Base-by-base conservation (phyloP, 1,140 invertebrate species). In the Calycopis cecrops region DNA sequence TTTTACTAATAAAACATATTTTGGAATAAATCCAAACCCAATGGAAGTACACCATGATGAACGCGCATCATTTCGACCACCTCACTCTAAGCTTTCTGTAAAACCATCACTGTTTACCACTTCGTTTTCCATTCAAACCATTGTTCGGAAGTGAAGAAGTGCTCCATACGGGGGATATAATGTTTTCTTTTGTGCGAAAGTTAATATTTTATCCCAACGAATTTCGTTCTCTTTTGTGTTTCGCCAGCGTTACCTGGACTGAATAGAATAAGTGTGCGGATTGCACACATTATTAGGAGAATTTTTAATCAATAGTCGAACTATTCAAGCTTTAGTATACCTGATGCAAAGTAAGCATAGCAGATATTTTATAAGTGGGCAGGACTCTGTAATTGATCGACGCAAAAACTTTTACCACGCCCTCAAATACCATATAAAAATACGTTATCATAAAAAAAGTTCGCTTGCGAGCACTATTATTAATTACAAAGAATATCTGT, bases 191-290 rank as follows among this genome's bases (percentile, higher is more conserved):
- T 87, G 84, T 87, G 59, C 56, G 66, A 73, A 81, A 87, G 84
- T 84, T 87, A 87, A 87, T 87, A 87, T 85, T 86, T 83, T 82
- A 83, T 79, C 71, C 64, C 73, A 77, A 83, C 71, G 70, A 83
- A 83, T 75, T 82, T 75, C 73, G 61, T 63, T 59, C n/a, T 62
- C 73, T 54, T 75, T 87, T 87, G 79, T 83, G 56, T 40, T 52
- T 64, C 65, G 58, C 67, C 67, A 65, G 69, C 62, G 68, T 77
- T 87, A 85, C 84, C 84, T 87, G 81, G 69, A 37, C 71, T 82
- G 60, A 71, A 77, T 74, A 69, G 71, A 75, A 76, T 76, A 71
- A 70, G 61, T 57, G 70, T 78, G 73, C 73, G 71, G 71, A 79
- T 79, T 73, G 73, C 73, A 81, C 72, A 75, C 73, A 69, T 73